Base-by-base conservation (phyloP, 2,888 invertebrate species). In the Apamea sordens region DNA sequence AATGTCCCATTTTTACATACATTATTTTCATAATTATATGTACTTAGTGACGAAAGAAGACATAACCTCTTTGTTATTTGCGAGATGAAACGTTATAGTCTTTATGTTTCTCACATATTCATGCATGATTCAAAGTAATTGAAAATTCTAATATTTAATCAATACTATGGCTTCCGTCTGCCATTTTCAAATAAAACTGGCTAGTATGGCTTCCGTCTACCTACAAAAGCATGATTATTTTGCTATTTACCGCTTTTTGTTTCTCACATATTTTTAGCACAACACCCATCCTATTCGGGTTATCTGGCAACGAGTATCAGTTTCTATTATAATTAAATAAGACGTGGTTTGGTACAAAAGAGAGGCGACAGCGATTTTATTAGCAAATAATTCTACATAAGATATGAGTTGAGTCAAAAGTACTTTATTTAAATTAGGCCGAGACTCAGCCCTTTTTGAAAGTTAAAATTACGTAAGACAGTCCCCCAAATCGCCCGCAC, bases 281-380 rank as follows among this genome's bases (percentile, higher is more conserved):
- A 82, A 41, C 64, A 44, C 53, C 64, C 72, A 50, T 73, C 67
- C 71, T 79, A 56, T 68, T 64, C 61, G 28, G 47, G 83, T 83
- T 84, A 83, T 87, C 83, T 76, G 68, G 73, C 47, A 76, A 73
- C 65, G 81, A 69, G 80, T 89, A 90, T 89, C 89, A 79, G 82
- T 83, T 88, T 78, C 83, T 82, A 74, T 90, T 85, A 85, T 90
- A 90, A 90, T 90, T 90, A 89, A 89, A 89, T 87, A 88, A 88
- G 82, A 79, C n/a, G 68, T 21, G 44, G 18, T 69, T 11, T 64
- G 74, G 76, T n/a, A 0, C 21, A 80, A 86, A 56, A 10, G 0
- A 68, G 1, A n/a, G 8, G n/a, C 32, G 21, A 4, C 0, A 82
- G 85, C 87, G 88, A 68, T 76, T 21, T 53, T n/a, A 18, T 28